Conservation (phyloP, 2,113 vertebrate genomes). For the Perca schrenkii region DNA sequence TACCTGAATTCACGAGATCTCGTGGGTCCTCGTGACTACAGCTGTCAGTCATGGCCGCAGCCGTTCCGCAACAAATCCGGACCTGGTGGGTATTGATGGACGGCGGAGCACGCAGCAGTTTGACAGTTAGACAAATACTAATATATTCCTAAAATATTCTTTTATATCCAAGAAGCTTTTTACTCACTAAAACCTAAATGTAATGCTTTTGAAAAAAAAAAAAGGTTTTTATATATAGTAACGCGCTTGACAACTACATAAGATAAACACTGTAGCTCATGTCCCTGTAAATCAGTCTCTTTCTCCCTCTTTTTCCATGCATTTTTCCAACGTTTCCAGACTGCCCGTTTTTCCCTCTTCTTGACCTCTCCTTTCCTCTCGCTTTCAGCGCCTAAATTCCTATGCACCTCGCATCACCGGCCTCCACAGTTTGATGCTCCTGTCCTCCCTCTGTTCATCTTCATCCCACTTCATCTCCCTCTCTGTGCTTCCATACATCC, state of each 20-base stretch:
- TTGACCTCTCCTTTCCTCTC: constrained; percentile 31
- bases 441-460: constrained; percentile 57
- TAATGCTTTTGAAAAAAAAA: neutral
- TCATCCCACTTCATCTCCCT: constrained; percentile 63
- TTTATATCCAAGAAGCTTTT: neutral
- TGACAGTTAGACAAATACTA: constrained; percentile 1
- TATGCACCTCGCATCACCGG: constrained; percentile 46
- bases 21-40: too few relatives aligned
- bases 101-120: too few relatives aligned
- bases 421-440: constrained; percentile 52
- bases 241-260: neutral
- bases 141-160: neutral
- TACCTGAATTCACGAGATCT: too few relatives aligned
- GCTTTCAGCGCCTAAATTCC: constrained; percentile 42
- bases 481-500: constrained; percentile 52
- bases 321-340: neutral
- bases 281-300: neutral
- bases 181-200: neutral
- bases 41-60: too few relatives aligned
- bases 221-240: neutral
- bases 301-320: neutral
- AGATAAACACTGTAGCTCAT: neutral
- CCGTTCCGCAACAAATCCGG: too few relatives aligned
- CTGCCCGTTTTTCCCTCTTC: neutral
- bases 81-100: too few relatives aligned